Evolutionary conservation across 2,113 vertebrate species (phyloP), one percentile per base, ranked within the genome.

Genomic region (Cariama cristata): DNA sequence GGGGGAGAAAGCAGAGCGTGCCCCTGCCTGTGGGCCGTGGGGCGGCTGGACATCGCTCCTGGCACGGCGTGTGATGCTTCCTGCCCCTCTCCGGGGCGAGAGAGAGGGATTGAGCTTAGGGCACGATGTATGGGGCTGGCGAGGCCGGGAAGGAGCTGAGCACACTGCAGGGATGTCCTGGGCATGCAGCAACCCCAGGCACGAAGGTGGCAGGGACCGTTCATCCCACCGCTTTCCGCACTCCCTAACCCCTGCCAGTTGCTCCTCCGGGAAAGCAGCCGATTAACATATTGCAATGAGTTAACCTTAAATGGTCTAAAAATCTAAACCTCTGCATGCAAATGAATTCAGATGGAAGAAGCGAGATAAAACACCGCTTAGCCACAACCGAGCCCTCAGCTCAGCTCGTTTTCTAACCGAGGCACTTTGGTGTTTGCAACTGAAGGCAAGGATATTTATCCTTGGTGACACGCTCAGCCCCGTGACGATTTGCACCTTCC

Each of bases 281-380:
- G 3, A 88, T 94, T 94, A 93, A 86, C 80, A 66, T 87, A 82
- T 73, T 86, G 93, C 95, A 94, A 80, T 24, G 71, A 95, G 79
- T 83, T 97, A 90, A 94, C 95, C 95, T 96, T 95, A 96, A 96
- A 93, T 88, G 88, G 95, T 94, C 88, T 94, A 79, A 93, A 92
- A 88, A 76, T 66, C 71, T 88, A 86, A 94, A 93, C 18, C 32
- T 40, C 88, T 86, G 81, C 71, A 71, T 74, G 92, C 45, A 94
- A 92, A 94, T 73, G 16, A 79, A 58, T 75, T 80, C 88, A 73
- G 82, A 80, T 90, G 87, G 74, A 64, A 86, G n/a, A 77, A 79
- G 53, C 1, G 2, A 94, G 91, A 88, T 49, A 68, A 86, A 88
- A 38, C 62, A 60, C 9, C 35, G 2, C 79, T 62, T 59, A 94